Evolutionary conservation across 2,113 vertebrate genomes (phyloP).

Genomic region (Parus major): DNA sequence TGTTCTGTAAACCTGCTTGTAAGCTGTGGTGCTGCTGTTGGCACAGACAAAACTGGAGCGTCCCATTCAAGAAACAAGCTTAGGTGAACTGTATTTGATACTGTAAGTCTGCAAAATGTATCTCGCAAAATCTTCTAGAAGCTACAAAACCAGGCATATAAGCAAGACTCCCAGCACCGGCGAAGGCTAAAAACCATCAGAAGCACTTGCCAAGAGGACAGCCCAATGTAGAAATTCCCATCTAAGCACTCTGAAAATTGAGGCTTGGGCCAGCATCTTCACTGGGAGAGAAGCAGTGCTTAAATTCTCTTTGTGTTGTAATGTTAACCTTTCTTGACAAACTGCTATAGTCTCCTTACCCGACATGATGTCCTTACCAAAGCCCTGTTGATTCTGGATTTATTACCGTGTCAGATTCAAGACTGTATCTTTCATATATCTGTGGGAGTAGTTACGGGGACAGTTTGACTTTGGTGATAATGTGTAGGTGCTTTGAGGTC

Average conservation of each 20-base stretch:
- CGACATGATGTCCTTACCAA: neutral
- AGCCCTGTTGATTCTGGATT: neutral
- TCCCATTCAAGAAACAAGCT: neutral
- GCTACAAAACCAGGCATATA: neutral
- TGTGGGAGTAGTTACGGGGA: neutral
- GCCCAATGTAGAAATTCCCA: neutral
- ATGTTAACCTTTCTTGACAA: neutral
- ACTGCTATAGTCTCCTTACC: neutral
- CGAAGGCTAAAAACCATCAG: neutral
- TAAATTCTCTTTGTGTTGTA: neutral
- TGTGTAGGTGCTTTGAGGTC: neutral
- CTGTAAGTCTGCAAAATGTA: neutral
- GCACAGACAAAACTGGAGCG: neutral
- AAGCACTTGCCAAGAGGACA: neutral
- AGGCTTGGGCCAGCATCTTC: neutral
- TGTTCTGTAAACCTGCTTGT: neutral
- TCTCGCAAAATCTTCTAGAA: neutral
- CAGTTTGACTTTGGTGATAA: neutral
- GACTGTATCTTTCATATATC: neutral
- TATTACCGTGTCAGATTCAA: neutral
- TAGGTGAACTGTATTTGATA: neutral
- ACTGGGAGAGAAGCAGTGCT: neutral
- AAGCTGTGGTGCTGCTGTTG: neutral
- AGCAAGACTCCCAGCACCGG: neutral
- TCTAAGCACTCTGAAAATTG: neutral